Evolutionary conservation across 2,888 invertebrate species (phyloP).

Genomic region (Acanthacorydalis orientalis): DNA sequence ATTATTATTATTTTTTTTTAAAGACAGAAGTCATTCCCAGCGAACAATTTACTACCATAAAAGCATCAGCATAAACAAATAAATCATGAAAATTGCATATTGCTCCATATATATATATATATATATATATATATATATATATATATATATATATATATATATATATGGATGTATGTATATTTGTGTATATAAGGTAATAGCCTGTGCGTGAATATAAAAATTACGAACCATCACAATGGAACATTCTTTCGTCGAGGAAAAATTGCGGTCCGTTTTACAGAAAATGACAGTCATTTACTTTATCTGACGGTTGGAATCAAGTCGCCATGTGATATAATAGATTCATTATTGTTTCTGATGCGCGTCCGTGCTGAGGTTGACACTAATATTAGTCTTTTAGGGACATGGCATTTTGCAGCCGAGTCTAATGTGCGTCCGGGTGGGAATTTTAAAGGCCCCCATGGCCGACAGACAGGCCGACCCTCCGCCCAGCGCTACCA

Average conservation of each 20-base stretch:
- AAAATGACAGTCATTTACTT: slow-evolving; percentile 12
- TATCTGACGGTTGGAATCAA: slow-evolving; percentile 6
- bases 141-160: too few species aligned
- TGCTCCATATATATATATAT: too few species aligned
- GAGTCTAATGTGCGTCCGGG: not conserved
- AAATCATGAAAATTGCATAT: too few species aligned
- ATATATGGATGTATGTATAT: too few species aligned
- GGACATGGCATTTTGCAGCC: slow-evolving; percentile 1
- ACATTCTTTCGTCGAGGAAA: not conserved
- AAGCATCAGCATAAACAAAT: too few species aligned
- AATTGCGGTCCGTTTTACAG: slow-evolving; percentile 6
- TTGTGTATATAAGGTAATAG: too few species aligned
- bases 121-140: too few species aligned
- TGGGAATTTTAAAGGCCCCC: slow-evolving; percentile 18
- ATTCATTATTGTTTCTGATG: slow-evolving; percentile 7
- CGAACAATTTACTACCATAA: too few species aligned
- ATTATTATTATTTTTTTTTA: too few species aligned
- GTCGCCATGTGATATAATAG: slow-evolving; percentile 5
- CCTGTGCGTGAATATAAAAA: not conserved
- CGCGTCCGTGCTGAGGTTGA: slow-evolving; percentile 2
- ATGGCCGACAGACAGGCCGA: slow-evolving; percentile 14
- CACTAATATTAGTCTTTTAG: slow-evolving; percentile 8
- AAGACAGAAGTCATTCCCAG: too few species aligned
- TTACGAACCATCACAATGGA: not conserved
- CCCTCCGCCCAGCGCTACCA: slow-evolving; percentile 1